Evolutionary conservation across 2,797 vertebrate species (phyloP).

Genomic region (Melanotaenia boesemani): DNA sequence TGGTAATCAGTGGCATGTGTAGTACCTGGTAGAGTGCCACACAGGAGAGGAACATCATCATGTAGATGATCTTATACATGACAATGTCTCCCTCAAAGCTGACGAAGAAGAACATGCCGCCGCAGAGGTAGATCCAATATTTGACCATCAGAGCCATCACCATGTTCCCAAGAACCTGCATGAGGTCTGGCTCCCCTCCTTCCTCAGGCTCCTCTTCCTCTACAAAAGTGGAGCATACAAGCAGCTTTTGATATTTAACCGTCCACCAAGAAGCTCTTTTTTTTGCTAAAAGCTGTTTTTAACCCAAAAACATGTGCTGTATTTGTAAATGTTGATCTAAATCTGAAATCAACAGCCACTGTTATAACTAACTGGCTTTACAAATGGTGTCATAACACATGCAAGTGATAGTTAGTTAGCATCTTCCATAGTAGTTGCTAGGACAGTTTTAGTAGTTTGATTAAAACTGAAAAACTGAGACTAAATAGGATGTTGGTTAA

Average conservation of each 20-base stretch:
- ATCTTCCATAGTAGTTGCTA: neutral
- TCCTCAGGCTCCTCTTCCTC: constrained; percentile 82
- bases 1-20: neutral
- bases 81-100: constrained; percentile 97
- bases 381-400: neutral
- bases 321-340: neutral
- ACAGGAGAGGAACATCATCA: constrained; percentile 98
- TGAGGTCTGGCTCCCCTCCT: constrained; percentile 89
- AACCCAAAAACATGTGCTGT: neutral
- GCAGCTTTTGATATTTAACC: neutral
- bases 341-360: neutral
- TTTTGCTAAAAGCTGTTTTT: neutral
- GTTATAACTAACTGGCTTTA: neutral
- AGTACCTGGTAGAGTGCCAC: constrained; percentile 96
- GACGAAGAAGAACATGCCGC: constrained; percentile 99
- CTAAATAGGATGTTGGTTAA: neutral
- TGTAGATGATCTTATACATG: constrained; percentile 99
- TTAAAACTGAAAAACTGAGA: neutral
- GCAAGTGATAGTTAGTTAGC: neutral
- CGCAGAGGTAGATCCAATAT: constrained; percentile 98
- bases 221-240: constrained; percentile 47
- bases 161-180: constrained; percentile 94
- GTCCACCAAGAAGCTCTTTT: neutral
- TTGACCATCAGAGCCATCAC: constrained; percentile 96
- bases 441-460: neutral